These are phyloP conservation scores for Melanotaenia maccullochi DNA, from an alignment of 2,797 vertebrate genomes.

Conservation along the genomic window DNA sequence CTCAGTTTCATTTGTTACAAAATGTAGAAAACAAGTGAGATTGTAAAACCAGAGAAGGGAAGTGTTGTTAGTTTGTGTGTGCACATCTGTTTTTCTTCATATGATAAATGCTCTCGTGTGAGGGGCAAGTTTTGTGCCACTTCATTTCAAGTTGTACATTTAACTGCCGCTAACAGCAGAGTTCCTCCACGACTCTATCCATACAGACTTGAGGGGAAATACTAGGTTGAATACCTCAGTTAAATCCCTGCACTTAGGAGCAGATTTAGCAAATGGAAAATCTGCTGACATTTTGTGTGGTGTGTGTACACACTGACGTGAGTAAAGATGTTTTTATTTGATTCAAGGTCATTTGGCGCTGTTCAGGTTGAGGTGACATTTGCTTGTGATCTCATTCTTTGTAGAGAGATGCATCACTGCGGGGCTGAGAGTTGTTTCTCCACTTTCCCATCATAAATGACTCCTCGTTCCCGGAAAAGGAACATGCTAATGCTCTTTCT, in stretches of 20 bases:
- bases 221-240: slow-evolving; percentile 68
- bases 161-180: slow-evolving; percentile 57
- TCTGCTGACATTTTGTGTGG: slow-evolving; percentile 74
- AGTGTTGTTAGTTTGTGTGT: slow-evolving; percentile 21
- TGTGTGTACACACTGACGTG: slow-evolving; percentile 57
- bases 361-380: slow-evolving; percentile 76
- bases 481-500: slow-evolving; percentile 66
- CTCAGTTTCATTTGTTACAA: slow-evolving; percentile 44
- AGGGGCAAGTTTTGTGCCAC: slow-evolving; percentile 34
- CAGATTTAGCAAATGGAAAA: slow-evolving; percentile 75
- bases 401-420: slow-evolving; percentile 77
- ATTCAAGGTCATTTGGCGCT: slow-evolving; percentile 77
- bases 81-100: slow-evolving; percentile 12
- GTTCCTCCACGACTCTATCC: slow-evolving; percentile 56
- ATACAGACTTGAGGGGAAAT: slow-evolving; percentile 58
- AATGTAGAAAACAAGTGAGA: slow-evolving; percentile 49
- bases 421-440: slow-evolving; percentile 74
- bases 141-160: slow-evolving; percentile 49
- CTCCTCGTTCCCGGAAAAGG: slow-evolving; percentile 81
- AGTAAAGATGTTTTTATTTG: slow-evolving; percentile 75
- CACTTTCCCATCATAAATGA: slow-evolving; percentile 84
- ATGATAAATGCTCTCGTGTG: slow-evolving; percentile 11
- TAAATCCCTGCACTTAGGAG: slow-evolving; percentile 73
- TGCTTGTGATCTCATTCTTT: slow-evolving; percentile 78
- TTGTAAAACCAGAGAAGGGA: slow-evolving; percentile 20